A percentile compares a stretch with the other conserved stretches of the same genome.
Evolutionary conservation across 2,888 invertebrate species (phyloP).

Genomic region (Desoria tigrina): DNA sequence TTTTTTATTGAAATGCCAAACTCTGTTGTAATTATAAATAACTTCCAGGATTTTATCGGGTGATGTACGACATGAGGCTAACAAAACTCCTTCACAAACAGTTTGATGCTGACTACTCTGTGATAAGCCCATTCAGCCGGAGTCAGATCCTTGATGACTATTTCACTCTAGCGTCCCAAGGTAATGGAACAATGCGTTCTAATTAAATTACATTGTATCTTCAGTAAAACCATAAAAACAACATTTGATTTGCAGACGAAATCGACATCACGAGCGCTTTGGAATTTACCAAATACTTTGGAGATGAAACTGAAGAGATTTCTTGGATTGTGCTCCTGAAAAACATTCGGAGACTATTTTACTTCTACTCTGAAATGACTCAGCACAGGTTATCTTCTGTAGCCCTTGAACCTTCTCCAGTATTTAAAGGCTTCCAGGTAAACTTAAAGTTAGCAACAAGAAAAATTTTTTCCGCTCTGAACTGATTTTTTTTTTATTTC

Average conservation of each 20-base stretch:
- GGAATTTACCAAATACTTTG: constrained; percentile 38
- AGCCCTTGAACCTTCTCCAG: too few relatives aligned
- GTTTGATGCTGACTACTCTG: constrained; percentile 55
- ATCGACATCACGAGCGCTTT: constrained; percentile 22
- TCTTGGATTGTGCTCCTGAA: constrained; percentile 31
- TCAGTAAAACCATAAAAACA: background rate
- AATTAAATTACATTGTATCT: background rate
- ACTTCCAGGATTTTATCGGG: constrained; percentile 48
- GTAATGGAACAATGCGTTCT: background rate
- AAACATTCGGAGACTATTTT: constrained; percentile 27
- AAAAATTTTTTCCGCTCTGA: too few relatives aligned
- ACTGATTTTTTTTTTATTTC: background rate
- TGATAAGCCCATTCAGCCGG: constrained; percentile 57
- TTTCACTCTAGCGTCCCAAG: constrained; percentile 53
- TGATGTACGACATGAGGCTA: constrained; percentile 54
- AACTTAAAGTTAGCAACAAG: too few relatives aligned
- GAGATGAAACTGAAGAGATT: constrained; percentile 34
- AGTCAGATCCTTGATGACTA: constrained; percentile 61
- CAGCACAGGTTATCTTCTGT: too few relatives aligned
- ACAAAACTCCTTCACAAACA: constrained; percentile 52
- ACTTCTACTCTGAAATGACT: constrained; percentile 37
- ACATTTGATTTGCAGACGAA: constrained; percentile 23
- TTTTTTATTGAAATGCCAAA: background rate
- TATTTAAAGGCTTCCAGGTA: too few relatives aligned
- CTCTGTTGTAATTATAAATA: background rate